Base-by-base conservation (phyloP, 2,888 invertebrate genomes). In the Rhimphoctona megacephalus region DNA sequence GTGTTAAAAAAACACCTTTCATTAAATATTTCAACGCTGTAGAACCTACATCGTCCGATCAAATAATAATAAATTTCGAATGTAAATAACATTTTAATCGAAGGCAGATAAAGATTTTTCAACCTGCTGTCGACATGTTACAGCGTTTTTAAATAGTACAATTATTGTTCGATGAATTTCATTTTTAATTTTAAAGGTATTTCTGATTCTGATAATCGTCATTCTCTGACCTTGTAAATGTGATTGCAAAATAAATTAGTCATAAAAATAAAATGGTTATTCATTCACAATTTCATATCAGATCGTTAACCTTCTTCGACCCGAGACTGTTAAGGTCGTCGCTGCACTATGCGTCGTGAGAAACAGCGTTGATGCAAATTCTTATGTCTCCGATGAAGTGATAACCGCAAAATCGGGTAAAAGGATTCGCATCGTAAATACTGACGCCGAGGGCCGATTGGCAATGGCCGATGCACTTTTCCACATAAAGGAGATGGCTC, bases 391-490 rank as follows among this genome's bases (percentile, higher is more conserved):
- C 64, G 99, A 99, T 95, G 99, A 99, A 95, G 96, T 99, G 85
- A 96, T 99, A 88, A 96, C 96, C 9, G 96, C 97, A 8, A 96
- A 98, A 81, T 97, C 97, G 88, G 98, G 98, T 6, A 96, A 96
- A n/a, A 95, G 98, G 85, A 96, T 99, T 78, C 96, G 99, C 83
- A 96, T 99, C 72, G 98, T 97, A 81, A 99, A 99, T 95, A 99
- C 99, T 5, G 99, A 99, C 95, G 98, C 99, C 74, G 99, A 99
- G 95, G 99, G 99, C 1, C 96, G 99, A 83, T 97, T 98, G 97
- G 97, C 97, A 67, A 98, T 99, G 98, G 97, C 97, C 57, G 98
- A 99, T 95, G 96, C 98, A 39, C 95, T 99, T 46, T 97, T 97
- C 92, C 96, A 96, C 95, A 95, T 97, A 94, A 96, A 96, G 93